These are phyloP conservation scores for Microchirus variegatus DNA, from an alignment of 2,797 vertebrate genomes.

Conservation along the genomic window DNA sequence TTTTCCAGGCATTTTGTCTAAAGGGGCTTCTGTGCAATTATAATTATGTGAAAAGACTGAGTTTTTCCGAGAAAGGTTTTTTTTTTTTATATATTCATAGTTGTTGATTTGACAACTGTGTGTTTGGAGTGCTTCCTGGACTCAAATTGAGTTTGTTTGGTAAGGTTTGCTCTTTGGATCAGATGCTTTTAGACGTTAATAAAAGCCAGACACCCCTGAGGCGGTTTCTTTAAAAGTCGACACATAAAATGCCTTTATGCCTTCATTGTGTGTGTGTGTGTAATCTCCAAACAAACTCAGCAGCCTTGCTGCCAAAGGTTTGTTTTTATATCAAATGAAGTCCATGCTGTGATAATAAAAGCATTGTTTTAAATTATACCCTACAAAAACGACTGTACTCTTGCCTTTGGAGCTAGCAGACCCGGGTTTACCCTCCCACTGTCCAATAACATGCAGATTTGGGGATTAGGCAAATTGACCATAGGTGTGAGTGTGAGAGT, in stretches of 20 bases:
- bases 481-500: too few relatives aligned
- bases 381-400: too few relatives aligned
- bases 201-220: background rate
- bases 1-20: slow-evolving; percentile 43
- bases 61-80: slow-evolving; percentile 14
- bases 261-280: background rate
- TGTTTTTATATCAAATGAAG: slow-evolving; percentile 4
- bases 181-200: too few relatives aligned
- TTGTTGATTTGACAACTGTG: background rate
- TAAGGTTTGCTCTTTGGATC: too few relatives aligned
- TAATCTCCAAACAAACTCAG: background rate
- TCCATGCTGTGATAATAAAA: background rate
- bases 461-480: too few relatives aligned
- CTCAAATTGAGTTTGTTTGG: too few relatives aligned
- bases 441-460: too few relatives aligned
- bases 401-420: too few relatives aligned
- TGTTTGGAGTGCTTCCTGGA: too few relatives aligned
- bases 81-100: slow-evolving; percentile 7
- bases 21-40: slow-evolving; percentile 42
- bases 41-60: slow-evolving; percentile 11
- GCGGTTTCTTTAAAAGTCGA: background rate
- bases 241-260: background rate
- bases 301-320: background rate
- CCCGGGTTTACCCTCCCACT: too few relatives aligned
- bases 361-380: background rate